Base-by-base conservation (phyloP, 1,140 invertebrate species). In the Coboldia fuscipes region DNA sequence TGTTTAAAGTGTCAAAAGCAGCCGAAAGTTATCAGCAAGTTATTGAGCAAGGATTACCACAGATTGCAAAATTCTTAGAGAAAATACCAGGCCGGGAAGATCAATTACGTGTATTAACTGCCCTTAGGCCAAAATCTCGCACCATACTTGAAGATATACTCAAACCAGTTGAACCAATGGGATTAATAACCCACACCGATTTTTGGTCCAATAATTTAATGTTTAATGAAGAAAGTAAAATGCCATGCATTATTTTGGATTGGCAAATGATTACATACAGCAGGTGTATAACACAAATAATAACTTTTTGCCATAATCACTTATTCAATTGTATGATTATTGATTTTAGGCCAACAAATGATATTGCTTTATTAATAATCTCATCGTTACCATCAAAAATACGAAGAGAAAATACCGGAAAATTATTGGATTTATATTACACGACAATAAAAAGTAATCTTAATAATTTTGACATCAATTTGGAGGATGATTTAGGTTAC, bases 241-340 rank as follows among this genome's bases (percentile, higher is more conserved):
- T 57, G 20, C 42, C 41, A 15, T 83, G 77, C 43, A 63, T 66
- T 15, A 73, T 80, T 15, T 51, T 83, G 13, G 77, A 81, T 47
- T 83, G 77, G 77, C 77, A 82, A 59, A 81, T 83, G 77, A 72
- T 80, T 33, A 78, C 75, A 0, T 69, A 77, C 37, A 76, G 75
- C 34, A 57, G 58, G 40, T 59, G 51, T 19, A 20, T 27, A 18
- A n/a, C 2, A 22, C 12, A 6, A 33, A 15, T 4, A 15, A 15
- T 22, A 15, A 15, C 14, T 5, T 15, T 7, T 19, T 6, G 7
- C 17, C 5, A 15, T 12, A 8, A 29, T 10, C 9, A 15, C 14
- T 8, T 10, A 29, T 6, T n/a, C 5, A 15, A 23, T 5, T 23
- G 22, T 23, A 20, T 21, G 10, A 21, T 15, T 21, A 9, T 35